A percentile compares a stretch with the other conserved stretches of the same genome.
Conservation (phyloP, 1,140 invertebrate genomes). For the Dermatophagoides farinae region DNA sequence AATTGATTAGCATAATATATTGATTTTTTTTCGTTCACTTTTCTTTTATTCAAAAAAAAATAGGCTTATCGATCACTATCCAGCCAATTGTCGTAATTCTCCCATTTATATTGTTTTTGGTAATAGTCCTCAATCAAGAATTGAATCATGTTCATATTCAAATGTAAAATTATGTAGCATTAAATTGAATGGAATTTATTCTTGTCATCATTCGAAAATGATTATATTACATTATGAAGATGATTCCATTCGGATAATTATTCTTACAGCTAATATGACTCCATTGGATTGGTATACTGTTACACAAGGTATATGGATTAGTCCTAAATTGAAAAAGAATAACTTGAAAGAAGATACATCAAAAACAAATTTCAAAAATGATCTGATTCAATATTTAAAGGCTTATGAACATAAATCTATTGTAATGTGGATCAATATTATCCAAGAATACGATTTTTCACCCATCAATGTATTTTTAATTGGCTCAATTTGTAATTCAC, state of each 20-base stretch:
- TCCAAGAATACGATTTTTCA: conserved; percentile 57
- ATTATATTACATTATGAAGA: conserved; percentile 58
- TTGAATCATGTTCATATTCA: background rate
- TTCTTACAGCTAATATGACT: conserved; percentile 81
- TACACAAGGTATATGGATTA: conserved; percentile 81
- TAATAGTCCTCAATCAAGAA: background rate
- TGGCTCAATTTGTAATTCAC: conserved; percentile 57
- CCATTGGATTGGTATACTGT: conserved; percentile 76
- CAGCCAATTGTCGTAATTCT: conserved; percentile 23
- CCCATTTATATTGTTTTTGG: conserved; percentile 10
- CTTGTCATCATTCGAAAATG: conserved; percentile 46
- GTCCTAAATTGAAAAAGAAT: conserved; percentile 43
- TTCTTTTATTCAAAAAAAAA: no score
- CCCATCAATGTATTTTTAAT: conserved; percentile 61
- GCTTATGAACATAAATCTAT: conserved; percentile 47
- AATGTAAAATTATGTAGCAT: background rate
- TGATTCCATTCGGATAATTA: conserved; percentile 50
- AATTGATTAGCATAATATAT: background rate
- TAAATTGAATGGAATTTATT: conserved; percentile 14
- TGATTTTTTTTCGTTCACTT: background rate
- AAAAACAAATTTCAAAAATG: conserved; percentile 56
- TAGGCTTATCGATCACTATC: conserved; percentile 39
- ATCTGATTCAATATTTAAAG: conserved; percentile 55
- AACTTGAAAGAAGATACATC: conserved; percentile 37
- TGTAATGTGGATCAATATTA: conserved; percentile 45